Percentiles rank a stretch among this genome's conserved stretches.
phyloP scores from a whole-genome alignment of 1,140 invertebrate genomes.

The Rhagoletis pomonella region DNA sequence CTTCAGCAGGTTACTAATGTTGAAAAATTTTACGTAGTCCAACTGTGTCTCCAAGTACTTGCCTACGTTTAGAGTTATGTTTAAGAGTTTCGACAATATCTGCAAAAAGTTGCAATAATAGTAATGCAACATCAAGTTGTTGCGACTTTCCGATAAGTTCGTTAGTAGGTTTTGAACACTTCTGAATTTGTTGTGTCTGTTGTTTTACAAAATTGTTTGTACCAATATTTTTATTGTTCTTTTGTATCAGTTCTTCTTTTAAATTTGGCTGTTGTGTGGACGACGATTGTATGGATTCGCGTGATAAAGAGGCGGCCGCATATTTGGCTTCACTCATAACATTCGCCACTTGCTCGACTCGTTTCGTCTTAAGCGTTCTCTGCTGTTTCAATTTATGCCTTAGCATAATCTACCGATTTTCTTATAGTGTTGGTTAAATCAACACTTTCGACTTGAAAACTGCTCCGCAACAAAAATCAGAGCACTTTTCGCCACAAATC shows the following conservation, averaged over 20 bases:
- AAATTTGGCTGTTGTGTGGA: conserved; percentile 12
- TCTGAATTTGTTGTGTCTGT: neutral
- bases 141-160: neutral
- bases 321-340: conserved; percentile 60
- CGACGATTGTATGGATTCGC: conserved; percentile 30
- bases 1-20: neutral
- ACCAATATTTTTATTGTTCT: conserved; percentile 22
- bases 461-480: neutral
- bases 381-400: conserved; percentile 65
- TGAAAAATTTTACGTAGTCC: neutral
- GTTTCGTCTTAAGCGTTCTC: conserved; percentile 26
- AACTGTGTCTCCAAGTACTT: neutral
- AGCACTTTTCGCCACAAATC: conserved; percentile 4
- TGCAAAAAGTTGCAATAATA: neutral
- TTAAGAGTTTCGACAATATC: neutral
- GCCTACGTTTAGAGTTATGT: neutral
- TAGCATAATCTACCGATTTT: conserved; percentile 71
- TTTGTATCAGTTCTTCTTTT: conserved; percentile 32
- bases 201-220: neutral
- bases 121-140: neutral
- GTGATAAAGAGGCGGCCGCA: neutral
- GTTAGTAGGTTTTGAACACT: neutral
- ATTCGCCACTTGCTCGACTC: conserved; percentile 58
- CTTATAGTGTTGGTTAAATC: conserved; percentile 29
- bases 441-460: neutral